These are phyloP conservation scores for Anorthoa munda DNA, from an alignment of 2,888 invertebrate species.

Conservation along the genomic window DNA sequence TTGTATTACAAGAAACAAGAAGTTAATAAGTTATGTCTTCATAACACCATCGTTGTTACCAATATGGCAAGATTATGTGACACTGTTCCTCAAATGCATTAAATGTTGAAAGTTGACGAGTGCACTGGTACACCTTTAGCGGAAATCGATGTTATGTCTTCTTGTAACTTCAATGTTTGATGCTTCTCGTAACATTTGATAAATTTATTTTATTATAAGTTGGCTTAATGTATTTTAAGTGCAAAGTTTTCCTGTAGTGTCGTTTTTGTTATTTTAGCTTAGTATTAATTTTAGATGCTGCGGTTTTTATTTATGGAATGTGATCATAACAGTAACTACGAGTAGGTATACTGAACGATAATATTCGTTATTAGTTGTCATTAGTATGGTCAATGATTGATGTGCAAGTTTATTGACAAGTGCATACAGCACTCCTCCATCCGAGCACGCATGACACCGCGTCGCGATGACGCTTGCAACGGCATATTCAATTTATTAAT, in stretches of 20 bases:
- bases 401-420: slow-evolving; percentile 52
- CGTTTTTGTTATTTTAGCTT: not conserved
- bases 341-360: not conserved
- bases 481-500: slow-evolving; percentile 61
- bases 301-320: not conserved
- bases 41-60: slow-evolving; percentile 60
- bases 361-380: slow-evolving; percentile 11
- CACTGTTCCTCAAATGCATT: slow-evolving; percentile 44
- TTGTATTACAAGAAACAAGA: slow-evolving; percentile 68
- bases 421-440: slow-evolving; percentile 41
- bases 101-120: slow-evolving; percentile 44
- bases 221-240: too few species aligned
- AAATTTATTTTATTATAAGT: too few species aligned
- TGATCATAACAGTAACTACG: not conserved
- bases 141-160: slow-evolving; percentile 31
- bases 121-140: slow-evolving; percentile 15
- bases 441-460: slow-evolving; percentile 40
- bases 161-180: slow-evolving; percentile 13
- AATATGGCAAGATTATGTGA: slow-evolving; percentile 60
- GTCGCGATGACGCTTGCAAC: slow-evolving; percentile 60
- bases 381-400: slow-evolving; percentile 30
- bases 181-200: not conserved
- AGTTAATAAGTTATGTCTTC: slow-evolving; percentile 51
- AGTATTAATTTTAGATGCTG: not conserved
- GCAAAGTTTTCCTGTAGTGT: not conserved